Evolutionary conservation across 2,113 vertebrate genomes (phyloP), one percentile per base, ranked within the genome.

Genomic region (Herpetotheres cachinnans): DNA sequence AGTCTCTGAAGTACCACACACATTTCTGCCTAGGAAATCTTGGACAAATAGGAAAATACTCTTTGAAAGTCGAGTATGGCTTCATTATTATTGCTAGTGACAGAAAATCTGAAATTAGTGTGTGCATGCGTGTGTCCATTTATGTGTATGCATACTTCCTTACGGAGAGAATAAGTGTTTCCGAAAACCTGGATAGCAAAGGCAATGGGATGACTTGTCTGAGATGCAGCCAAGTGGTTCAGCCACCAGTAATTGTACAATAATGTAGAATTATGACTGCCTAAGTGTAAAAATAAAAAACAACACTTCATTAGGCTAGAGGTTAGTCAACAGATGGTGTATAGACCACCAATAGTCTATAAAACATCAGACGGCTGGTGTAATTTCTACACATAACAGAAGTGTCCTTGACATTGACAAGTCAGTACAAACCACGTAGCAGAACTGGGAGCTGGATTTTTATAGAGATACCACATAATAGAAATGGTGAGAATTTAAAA

Each of bases 381-480:
- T 72, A 76, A 94, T 94, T 95, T 94, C 84, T 90, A 80, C 84
- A 82, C 10, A 16, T 72, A 87, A 82, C 66, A 93, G 87, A 95
- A 95, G 34, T 29, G 49, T 93, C 73, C 91, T 89, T 91, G 95
- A 91, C 95, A 94, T 40, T 91, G 93, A 93, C 93, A 91, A 96
- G 87, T 89, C 84, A 91, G 70, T 93, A 85, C 77, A 91, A 32
- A 84, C 54, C 87, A 91, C 5, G 6, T 21, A 89, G 78, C 84
- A 87, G 81, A 94, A 91, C 49, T 54, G 34, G 69, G 70, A 96
- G 73, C 52, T 93, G 84, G 70, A 90, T 91, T 96, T 97, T 96
- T 90, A 82, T 85, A 96, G 56, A 82, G n/a, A 74, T 82, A 89
- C 36, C 77, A 89, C 89, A 95, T 87, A 44, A 76, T 0, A 61